Base-by-base conservation (phyloP, 2,888 invertebrate genomes). In the Microchrysa polita region DNA sequence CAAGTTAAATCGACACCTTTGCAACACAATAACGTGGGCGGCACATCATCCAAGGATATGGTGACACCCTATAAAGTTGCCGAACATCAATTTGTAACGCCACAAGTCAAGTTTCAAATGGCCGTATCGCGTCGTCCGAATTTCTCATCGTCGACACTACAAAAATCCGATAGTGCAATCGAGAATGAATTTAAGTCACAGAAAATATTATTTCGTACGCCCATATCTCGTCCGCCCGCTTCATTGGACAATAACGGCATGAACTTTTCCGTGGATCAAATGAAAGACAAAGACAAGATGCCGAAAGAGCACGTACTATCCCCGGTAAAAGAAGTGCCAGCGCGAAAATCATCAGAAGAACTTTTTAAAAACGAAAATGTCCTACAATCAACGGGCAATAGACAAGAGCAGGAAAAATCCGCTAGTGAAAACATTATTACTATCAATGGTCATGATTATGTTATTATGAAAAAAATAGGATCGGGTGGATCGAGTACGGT, bases 401-500 rank as follows among this genome's bases (percentile, higher is more conserved):
- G 12, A 22, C 16, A 63, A 63, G 23, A 48, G 67, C 14, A 14
- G 52, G 40, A 34, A 20, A 18, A 55, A 34, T n/a, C 14, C 1
- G 34, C 14, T 14, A 79, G 80, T 69, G 69, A 77, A 16, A 88
- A 88, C 78, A 87, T 86, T 16, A 86, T 90, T 14, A 83, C 80
- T 48, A 92, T 97, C 1, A 94, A 94, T 77, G 88, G 89, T 23
- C 89, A 88, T 67, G 88, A 89, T 27, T 97, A 95, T 83, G 86
- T 89, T 76, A 88, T 94, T 67, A 86, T 93, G 14, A 92, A 91
- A 77, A 88, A 90, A 79, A 85, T 97, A 61, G 97, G 97, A 0
- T 89, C 88, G 78, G 97, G 97, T n/a, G 97, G 96, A 53, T 95
- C 95, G 73, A 94, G 96, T 80, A 90, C 93, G 83, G 97, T 97